These are phyloP conservation scores for Agriopis aurantiaria DNA, from an alignment of 2,888 invertebrate genomes.

Conservation along the genomic window DNA sequence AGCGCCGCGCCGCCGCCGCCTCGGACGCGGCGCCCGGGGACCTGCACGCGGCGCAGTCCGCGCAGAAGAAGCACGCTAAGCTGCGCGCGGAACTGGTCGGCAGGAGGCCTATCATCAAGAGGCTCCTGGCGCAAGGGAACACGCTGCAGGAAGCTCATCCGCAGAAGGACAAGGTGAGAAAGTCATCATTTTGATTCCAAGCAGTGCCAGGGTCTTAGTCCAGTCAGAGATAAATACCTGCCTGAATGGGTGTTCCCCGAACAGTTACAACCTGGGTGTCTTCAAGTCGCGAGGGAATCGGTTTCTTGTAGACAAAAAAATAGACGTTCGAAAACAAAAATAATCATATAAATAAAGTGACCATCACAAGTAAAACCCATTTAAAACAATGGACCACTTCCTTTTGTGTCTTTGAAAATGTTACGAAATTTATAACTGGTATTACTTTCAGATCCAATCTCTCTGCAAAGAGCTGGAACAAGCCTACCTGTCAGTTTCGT, in stretches of 20 bases:
- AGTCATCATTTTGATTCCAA: too few relatives aligned
- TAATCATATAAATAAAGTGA: too few relatives aligned
- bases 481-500: conserved; percentile 91
- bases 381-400: too few relatives aligned
- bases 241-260: too few relatives aligned
- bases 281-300: too few relatives aligned
- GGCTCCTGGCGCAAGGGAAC: conserved; percentile 93
- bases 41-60: conserved; percentile 96
- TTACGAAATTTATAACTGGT: neutral
- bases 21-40: conserved; percentile 93
- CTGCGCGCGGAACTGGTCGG: conserved; percentile 95
- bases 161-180: conserved; percentile 90
- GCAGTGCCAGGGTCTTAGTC: too few relatives aligned
- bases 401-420: too few relatives aligned
- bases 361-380: too few relatives aligned
- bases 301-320: too few relatives aligned
- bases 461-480: conserved; percentile 90
- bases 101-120: conserved; percentile 94
- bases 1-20: conserved; percentile 93
- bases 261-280: too few relatives aligned
- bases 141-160: conserved; percentile 92
- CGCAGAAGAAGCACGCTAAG: conserved; percentile 97
- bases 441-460: conserved; percentile 87
- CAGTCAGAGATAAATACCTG: too few relatives aligned
- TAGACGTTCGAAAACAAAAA: too few relatives aligned